Evolutionary conservation across 2,113 vertebrate genomes (phyloP).

Genomic region (Nothobranchius kuhntae): DNA sequence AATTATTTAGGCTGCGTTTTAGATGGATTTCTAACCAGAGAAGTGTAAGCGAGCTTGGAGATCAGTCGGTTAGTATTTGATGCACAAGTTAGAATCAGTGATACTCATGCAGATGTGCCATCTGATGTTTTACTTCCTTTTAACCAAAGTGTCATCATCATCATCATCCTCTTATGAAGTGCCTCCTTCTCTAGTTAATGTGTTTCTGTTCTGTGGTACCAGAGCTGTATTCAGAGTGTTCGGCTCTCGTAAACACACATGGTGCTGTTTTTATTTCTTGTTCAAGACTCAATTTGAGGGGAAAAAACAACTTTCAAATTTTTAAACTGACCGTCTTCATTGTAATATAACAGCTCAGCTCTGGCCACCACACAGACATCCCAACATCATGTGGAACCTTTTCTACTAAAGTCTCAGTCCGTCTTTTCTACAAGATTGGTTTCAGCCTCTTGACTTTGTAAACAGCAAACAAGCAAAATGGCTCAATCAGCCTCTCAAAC

Average conservation of each 20-base stretch:
- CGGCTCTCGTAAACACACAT: conserved; percentile 44
- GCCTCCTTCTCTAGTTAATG: conserved; percentile 61
- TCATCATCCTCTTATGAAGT: conserved; percentile 63
- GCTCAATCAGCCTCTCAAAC: conserved; percentile 42
- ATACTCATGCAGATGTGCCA: conserved; percentile 12
- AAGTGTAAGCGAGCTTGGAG: conserved; percentile 43
- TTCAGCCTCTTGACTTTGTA: conserved; percentile 33
- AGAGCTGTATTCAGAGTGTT: conserved; percentile 47
- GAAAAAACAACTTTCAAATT: conserved; percentile 9
- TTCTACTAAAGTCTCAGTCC: conserved; percentile 13
- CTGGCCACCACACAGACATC: conserved; percentile 39
- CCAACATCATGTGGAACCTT: conserved; percentile 7
- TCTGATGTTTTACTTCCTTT: conserved; percentile 34
- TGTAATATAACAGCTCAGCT: conserved; percentile 42
- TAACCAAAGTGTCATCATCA: conserved; percentile 58
- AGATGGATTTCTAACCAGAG: conserved; percentile 45
- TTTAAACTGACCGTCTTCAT: conserved; percentile 16
- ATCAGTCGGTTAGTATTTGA: conserved; percentile 41
- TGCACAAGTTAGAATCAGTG: conserved; percentile 34
- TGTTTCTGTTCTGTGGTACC: conserved; percentile 48
- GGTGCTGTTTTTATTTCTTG: conserved; percentile 63
- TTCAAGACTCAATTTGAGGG: conserved; percentile 15
- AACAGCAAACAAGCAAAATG: conserved; percentile 30
- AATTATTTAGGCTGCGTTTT: conserved; percentile 70
- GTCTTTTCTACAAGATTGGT: conserved; percentile 16